Conservation (phyloP, 2,888 invertebrate species). For the Spisula solida region DNA sequence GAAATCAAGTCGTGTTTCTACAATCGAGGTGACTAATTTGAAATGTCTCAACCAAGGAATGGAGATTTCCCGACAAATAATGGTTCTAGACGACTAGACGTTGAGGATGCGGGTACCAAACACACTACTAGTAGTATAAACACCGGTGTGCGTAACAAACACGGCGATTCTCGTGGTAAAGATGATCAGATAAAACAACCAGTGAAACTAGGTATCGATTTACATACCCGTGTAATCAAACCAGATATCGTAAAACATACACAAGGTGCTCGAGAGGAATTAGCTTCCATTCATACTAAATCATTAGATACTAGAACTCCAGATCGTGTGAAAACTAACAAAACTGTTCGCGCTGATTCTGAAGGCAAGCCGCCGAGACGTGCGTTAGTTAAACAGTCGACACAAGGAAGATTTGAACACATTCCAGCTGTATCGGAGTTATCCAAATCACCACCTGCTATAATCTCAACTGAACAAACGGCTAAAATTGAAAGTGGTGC, state of each 20-base stretch:
- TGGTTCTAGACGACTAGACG: background rate
- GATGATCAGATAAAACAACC: background rate
- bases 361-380: slow-evolving; percentile 18
- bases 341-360: background rate
- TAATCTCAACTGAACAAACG: background rate
- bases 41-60: slow-evolving; percentile 1
- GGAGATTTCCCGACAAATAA: background rate
- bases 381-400: slow-evolving; percentile 25
- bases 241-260: background rate
- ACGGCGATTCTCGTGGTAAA: background rate
- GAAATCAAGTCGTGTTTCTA: background rate
- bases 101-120: background rate
- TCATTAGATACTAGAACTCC: background rate
- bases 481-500: background rate
- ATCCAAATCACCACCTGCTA: background rate
- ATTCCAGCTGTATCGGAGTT: background rate
- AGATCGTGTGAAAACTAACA: background rate
- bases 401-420: slow-evolving; percentile 32
- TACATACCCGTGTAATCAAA: background rate
- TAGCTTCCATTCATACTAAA: slow-evolving; percentile 16
- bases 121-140: background rate
- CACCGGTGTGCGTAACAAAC: background rate
- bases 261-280: background rate
- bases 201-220: slow-evolving; percentile 6
- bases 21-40: background rate